Conservation (phyloP, 2,888 invertebrate species). For the Pammene fasciana region DNA sequence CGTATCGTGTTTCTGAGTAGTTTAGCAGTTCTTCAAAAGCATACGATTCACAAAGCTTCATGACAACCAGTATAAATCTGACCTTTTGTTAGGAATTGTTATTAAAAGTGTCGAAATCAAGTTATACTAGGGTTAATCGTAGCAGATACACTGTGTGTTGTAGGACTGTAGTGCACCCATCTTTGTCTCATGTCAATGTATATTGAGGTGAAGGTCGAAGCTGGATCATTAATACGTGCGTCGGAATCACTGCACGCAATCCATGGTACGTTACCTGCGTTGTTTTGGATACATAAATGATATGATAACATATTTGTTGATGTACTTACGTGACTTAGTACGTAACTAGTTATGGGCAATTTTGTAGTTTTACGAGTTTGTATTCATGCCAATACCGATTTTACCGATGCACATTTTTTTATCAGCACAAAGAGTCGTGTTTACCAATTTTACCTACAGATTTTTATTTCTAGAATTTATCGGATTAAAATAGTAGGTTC, state of each 20-base stretch:
- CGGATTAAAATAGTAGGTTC: too few species aligned
- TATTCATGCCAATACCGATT: too few species aligned
- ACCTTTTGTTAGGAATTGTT: not conserved
- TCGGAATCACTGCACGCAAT: slow-evolving; percentile 37
- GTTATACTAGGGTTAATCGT: not conserved
- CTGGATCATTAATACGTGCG: slow-evolving; percentile 31
- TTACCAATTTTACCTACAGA: too few species aligned
- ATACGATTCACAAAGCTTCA: not conserved
- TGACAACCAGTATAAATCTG: not conserved
- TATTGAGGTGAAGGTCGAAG: slow-evolving; percentile 39
- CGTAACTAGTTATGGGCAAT: too few species aligned
- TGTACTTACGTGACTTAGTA: not conserved
- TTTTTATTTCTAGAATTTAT: too few species aligned
- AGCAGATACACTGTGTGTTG: slow-evolving; percentile 48
- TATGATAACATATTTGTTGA: slow-evolving; percentile 15
- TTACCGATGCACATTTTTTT: too few species aligned
- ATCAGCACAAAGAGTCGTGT: too few species aligned
- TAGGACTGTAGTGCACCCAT: slow-evolving; percentile 43
- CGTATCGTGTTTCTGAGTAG: slow-evolving; percentile 67
- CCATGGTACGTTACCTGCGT: slow-evolving; percentile 28
- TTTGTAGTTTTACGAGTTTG: too few species aligned
- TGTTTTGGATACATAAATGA: slow-evolving; percentile 28
- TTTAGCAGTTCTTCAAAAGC: slow-evolving; percentile 3
- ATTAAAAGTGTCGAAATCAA: not conserved
- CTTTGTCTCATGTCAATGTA: slow-evolving; percentile 32